Evolutionary conservation across 2,113 vertebrate genomes (phyloP).

Genomic region (Gracilinanus agilis): DNA sequence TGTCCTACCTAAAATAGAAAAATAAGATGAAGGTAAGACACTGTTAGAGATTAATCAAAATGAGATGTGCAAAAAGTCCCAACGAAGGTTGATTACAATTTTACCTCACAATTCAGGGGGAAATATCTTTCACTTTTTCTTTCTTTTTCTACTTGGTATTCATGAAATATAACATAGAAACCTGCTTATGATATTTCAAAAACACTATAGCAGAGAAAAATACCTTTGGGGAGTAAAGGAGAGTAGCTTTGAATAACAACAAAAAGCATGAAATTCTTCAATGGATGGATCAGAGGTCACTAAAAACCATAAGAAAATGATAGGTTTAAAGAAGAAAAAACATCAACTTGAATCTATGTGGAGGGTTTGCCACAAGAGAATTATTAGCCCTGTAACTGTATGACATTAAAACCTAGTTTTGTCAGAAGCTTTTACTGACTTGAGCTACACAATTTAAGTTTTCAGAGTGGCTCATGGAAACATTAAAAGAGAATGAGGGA

Average conservation of each 20-base stretch:
- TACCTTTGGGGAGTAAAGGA: not conserved
- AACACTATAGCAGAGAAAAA: not conserved
- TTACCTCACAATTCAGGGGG: not conserved
- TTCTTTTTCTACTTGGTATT: conserved; percentile 24
- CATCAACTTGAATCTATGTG: not conserved
- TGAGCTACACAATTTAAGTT: not conserved
- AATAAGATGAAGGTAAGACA: not conserved
- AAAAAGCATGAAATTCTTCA: conserved; percentile 2
- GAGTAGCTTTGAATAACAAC: not conserved
- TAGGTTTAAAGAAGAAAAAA: conserved; percentile 26
- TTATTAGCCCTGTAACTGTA: not conserved
- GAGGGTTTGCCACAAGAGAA: conserved; percentile 11
- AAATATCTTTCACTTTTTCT: not conserved
- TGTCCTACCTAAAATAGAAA: not conserved
- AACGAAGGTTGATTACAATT: not conserved
- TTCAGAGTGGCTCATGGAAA: not conserved
- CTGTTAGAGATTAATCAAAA: not conserved
- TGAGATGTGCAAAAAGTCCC: not conserved
- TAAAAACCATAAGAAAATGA: not conserved
- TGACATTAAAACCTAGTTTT: not conserved
- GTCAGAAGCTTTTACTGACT: not conserved
- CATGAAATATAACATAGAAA: conserved; percentile 4
- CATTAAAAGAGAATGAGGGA: not conserved
- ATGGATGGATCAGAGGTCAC: not conserved
- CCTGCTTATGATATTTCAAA: conserved; percentile 44